A percentile compares a stretch with the other conserved stretches of the same genome.
Conservation (phyloP, 2,113 vertebrate species). For the Fulica atra region DNA sequence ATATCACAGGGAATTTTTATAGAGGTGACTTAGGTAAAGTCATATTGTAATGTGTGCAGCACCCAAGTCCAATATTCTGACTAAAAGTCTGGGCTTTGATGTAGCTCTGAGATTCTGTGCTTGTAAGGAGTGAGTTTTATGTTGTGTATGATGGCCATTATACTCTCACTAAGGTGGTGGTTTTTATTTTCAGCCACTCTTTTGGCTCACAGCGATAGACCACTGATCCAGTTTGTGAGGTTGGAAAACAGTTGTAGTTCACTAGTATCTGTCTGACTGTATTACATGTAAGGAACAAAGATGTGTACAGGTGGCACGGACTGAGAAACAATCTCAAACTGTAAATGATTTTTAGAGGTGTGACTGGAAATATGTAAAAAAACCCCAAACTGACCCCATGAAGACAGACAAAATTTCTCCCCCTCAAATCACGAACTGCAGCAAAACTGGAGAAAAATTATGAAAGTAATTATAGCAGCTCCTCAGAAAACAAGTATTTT, state of each 20-base stretch:
- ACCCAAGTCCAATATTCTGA: neutral
- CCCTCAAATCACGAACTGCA: neutral
- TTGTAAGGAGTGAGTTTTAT: neutral
- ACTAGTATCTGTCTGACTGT: constrained; percentile 61
- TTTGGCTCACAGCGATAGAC: constrained; percentile 41
- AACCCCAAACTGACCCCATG: no score
- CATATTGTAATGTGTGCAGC: neutral
- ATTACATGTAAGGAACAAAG: constrained; percentile 63
- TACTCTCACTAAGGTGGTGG: neutral
- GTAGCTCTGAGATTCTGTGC: neutral
- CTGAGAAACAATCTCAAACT: constrained; percentile 46
- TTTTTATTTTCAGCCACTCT: neutral
- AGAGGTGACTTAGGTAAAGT: neutral
- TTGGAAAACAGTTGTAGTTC: constrained; percentile 36
- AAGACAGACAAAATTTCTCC: neutral
- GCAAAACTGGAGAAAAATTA: neutral
- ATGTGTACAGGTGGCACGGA: constrained; percentile 54
- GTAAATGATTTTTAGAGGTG: constrained; percentile 39
- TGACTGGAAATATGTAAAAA: constrained; percentile 20
- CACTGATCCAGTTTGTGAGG: constrained; percentile 6
- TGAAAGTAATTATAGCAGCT: neutral
- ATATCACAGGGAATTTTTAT: neutral
- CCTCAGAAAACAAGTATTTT: neutral
- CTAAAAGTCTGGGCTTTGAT: neutral
- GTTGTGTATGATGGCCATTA: neutral